Evolutionary conservation across 1,140 invertebrate genomes (phyloP), one percentile per base, ranked within the genome.

Genomic region (Pseudomyrmex pallidus): DNA sequence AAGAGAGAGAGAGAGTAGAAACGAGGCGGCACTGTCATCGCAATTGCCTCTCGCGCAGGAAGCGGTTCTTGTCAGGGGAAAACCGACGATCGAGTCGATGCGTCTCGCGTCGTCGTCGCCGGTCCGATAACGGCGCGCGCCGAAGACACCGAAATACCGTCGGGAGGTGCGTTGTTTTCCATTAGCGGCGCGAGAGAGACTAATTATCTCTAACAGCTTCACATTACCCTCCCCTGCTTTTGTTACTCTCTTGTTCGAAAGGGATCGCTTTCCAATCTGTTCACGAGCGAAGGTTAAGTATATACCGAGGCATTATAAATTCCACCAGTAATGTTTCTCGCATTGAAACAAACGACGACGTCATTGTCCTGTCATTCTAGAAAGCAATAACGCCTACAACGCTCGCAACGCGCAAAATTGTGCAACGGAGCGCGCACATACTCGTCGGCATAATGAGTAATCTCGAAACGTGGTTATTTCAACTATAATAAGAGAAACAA

Each of bases 21-120:
- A 44, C 64, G 76, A 70, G 59, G 66, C 66, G n/a, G 12, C 54
- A 59, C 54, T 72, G 76, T 80, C 76, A 72, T 80, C 76, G 68
- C 76, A 70, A 25, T 78, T 44, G 44, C 54, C n/a, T n/a, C 35
- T 35, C 35, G 35, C 20, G 64, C 64, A 70, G 54, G 76, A 78
- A 78, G 44, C 66, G 4, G n/a, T 54, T 59, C 66, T 80, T 59
- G 64, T 48, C 52, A 56, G 35, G 5, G 0, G 35, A 7, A 15
- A 12, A 56, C 5, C 5, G 62, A 59, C 50, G 46, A 80, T 59
- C 76, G 76, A 70, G 54, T 57, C 12, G 50, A 35, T 46, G n/a
- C 35, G 64, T 67, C 63, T 46, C 52, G 74, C 17, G 15, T 22
- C n/a, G n/a, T n/a, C n/a, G n/a, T n/a, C n/a, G n/a, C 20, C 44